Base-by-base conservation (phyloP, 1,140 invertebrate species). In the Popillia japonica region DNA sequence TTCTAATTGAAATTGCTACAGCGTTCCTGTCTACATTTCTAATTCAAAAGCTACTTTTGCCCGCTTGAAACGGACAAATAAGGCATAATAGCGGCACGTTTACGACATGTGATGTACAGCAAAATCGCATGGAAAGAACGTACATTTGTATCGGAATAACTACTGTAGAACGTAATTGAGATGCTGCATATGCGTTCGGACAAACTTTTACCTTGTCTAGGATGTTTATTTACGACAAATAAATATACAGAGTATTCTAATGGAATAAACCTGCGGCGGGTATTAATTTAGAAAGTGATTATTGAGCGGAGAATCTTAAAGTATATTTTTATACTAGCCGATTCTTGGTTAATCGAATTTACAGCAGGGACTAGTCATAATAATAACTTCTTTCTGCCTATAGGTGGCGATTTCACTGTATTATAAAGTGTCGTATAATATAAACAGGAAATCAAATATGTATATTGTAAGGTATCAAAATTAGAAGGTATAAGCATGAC, bases 281-380 rank as follows among this genome's bases (percentile, higher is more conserved):
- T 55, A 55, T 55, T 55, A 55, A 55, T 55, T 55, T 55, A 55
- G 48, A 55, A 55, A 55, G 48, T 55, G 48, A 55, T 55, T 55
- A 55, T 17, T 17, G n/a, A 55, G 6, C 6, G 14, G 14, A 14
- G 48, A 17, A 55, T 55, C 48, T 55, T 55, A 17, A 17, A 14
- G 14, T 14, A 55, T 55, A 17, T 14, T 55, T 14, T 17, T 14
- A 17, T 55, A 17, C 48, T 14, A 55, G 48, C 14, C 17, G 17
- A 55, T 14, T 55, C 48, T 55, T 55, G 48, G 2, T 14, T 55
- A 55, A 55, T 3, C 48, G 48, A 55, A 17, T n/a, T 14, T 55
- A 17, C 17, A 17, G 14, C n/a, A 7, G 17, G 48, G 0, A 55
- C 27, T 1, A 34, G n/a, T 34, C 27, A 34, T 34, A 34, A 34